Conservation (phyloP, 1,140 invertebrate genomes). For the Cyrtorhinus lividipennis region DNA sequence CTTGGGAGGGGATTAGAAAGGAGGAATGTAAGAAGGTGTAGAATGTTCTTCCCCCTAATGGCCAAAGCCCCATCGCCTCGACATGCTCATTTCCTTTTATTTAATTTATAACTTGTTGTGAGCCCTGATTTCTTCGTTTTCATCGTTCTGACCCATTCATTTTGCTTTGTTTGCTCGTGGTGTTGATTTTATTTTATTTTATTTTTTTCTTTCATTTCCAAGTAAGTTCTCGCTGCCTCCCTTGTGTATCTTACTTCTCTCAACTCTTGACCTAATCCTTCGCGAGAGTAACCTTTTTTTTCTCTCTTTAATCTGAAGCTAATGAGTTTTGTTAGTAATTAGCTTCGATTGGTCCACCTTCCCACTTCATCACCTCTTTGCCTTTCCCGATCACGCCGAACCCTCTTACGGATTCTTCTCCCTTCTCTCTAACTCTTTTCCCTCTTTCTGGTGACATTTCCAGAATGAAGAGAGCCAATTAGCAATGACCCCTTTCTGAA, state of each 20-base stretch:
- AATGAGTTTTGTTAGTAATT: slow-evolving; percentile 6
- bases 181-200: too few species aligned
- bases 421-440: not conserved
- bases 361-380: not conserved
- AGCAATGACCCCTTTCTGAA: too few species aligned
- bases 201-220: too few species aligned
- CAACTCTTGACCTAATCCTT: not conserved
- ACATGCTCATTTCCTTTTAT: slow-evolving; percentile 7
- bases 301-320: slow-evolving; percentile 1
- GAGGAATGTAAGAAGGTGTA: slow-evolving; percentile 8
- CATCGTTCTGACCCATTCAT: not conserved
- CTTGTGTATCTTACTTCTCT: not conserved
- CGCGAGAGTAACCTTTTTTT: not conserved
- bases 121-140: not conserved
- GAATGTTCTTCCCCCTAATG: not conserved
- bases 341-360: slow-evolving; percentile 3
- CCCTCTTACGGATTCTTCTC: not conserved
- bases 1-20: slow-evolving; percentile 2
- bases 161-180: not conserved
- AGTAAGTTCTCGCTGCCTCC: not conserved
- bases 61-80: not conserved
- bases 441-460: not conserved
- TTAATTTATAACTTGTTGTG: slow-evolving; percentile 8
- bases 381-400: not conserved
- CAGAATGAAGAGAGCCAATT: not conserved